phyloP scores from a whole-genome alignment of 1,140 invertebrate species.

The Alviniconcha marisindica region DNA sequence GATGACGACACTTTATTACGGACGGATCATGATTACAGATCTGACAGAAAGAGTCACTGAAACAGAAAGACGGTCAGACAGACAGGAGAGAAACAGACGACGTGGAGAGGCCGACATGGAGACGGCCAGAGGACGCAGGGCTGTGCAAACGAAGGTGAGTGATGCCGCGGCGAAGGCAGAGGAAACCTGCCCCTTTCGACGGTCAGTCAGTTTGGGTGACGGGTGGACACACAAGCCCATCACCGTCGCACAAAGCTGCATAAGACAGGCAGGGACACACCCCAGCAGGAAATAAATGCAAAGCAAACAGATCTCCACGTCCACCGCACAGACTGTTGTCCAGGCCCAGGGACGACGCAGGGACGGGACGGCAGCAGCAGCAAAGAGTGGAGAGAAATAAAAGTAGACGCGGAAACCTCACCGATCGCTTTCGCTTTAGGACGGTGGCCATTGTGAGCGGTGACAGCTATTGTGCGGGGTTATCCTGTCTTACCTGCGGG shows the following conservation, averaged over 20 bases:
- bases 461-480: not conserved
- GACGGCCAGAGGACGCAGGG: no score
- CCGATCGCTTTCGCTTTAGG: not conserved
- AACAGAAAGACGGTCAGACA: no score
- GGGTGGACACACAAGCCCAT: not conserved
- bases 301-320: not conserved
- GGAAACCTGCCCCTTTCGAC: not conserved
- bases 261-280: not conserved
- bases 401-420: not conserved
- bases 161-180: no score
- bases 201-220: not conserved
- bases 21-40: no score
- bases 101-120: no score
- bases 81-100: no score
- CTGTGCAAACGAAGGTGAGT: no score
- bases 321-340: not conserved
- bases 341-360: no score
- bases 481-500: not conserved
- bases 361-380: no score
- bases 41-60: not conserved
- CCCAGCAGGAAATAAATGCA: not conserved
- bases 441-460: not conserved
- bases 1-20: no score
- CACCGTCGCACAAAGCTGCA: not conserved
- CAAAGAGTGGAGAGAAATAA: slow-evolving; percentile 7